Evolutionary conservation across 2,797 vertebrate genomes (phyloP).

Genomic region (Chaenodraco wilsoni): DNA sequence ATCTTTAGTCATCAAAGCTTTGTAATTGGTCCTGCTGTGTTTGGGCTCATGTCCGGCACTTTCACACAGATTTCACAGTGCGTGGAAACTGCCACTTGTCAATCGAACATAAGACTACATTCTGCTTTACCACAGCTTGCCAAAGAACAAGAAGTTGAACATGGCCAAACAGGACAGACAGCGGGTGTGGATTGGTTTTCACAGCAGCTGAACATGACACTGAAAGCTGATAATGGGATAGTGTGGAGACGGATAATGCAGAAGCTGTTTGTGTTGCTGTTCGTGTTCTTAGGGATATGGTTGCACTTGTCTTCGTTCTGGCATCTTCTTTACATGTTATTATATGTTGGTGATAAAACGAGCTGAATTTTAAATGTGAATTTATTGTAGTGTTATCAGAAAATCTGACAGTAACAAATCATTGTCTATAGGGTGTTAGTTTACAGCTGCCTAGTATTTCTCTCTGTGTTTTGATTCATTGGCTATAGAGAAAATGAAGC

Average conservation of each 20-base stretch:
- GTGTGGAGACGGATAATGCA: conserved; percentile 19
- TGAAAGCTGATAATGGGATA: conserved; percentile 62
- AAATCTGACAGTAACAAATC: neutral
- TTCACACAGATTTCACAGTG: conserved; percentile 36
- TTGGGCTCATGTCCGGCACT: conserved; percentile 33
- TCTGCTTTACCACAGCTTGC: conserved; percentile 59
- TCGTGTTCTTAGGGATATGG: conserved; percentile 10
- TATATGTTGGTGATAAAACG: neutral
- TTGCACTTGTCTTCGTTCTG: conserved; percentile 3
- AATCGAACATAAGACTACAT: conserved; percentile 28
- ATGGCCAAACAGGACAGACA: conserved; percentile 47
- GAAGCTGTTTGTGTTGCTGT: neutral
- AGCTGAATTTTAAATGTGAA: neutral
- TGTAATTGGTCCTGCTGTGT: conserved; percentile 20
- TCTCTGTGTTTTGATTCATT: conserved; percentile 3
- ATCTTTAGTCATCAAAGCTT: conserved; percentile 6
- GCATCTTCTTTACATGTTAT: neutral
- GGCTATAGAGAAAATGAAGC: conserved; percentile 5
- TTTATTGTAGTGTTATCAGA: neutral
- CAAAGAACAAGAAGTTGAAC: conserved; percentile 64
- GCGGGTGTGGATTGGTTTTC: conserved; percentile 72
- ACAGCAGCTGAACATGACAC: conserved; percentile 55
- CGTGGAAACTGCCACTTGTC: conserved; percentile 36
- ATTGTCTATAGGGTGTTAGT: neutral
- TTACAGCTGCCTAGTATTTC: conserved; percentile 10